Conservation (phyloP, 2,888 invertebrate genomes). For the Trachelus stipa region DNA sequence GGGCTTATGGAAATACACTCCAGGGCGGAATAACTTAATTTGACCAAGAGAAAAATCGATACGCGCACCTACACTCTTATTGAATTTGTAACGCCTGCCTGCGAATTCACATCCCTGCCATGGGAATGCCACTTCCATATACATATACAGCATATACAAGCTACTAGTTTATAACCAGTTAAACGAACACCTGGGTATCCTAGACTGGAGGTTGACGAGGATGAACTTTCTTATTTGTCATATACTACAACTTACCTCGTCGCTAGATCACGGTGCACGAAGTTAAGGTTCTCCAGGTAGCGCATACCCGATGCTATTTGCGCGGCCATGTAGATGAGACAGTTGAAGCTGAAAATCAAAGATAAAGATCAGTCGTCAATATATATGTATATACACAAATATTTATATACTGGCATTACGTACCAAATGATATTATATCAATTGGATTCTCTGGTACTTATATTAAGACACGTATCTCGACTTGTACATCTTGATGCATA, state of each 20-base stretch:
- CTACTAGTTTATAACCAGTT: background rate
- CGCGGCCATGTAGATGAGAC: conserved; percentile 83
- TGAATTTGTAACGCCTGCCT: background rate
- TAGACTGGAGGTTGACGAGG: background rate
- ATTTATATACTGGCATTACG: too few species aligned
- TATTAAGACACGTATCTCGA: background rate
- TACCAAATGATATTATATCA: background rate
- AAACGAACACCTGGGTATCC: background rate
- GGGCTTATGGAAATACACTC: conserved; percentile 56
- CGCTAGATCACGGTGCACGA: conserved; percentile 91
- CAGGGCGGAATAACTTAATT: conserved; percentile 45
- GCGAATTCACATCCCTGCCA: background rate
- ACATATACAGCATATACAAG: background rate
- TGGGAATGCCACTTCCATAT: background rate
- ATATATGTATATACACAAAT: background rate
- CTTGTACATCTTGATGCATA: background rate
- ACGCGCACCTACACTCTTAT: conserved; percentile 21
- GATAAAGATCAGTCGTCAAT: background rate
- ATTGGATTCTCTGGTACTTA: background rate
- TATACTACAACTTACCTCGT: conserved; percentile 71
- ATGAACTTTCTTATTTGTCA: background rate
- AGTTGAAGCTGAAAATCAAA: conserved; percentile 72
- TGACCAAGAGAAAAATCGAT: conserved; percentile 23
- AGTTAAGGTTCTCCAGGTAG: conserved; percentile 88
- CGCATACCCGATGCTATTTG: conserved; percentile 93